Conservation (phyloP, 2,888 invertebrate species). For the Euclidia mi region DNA sequence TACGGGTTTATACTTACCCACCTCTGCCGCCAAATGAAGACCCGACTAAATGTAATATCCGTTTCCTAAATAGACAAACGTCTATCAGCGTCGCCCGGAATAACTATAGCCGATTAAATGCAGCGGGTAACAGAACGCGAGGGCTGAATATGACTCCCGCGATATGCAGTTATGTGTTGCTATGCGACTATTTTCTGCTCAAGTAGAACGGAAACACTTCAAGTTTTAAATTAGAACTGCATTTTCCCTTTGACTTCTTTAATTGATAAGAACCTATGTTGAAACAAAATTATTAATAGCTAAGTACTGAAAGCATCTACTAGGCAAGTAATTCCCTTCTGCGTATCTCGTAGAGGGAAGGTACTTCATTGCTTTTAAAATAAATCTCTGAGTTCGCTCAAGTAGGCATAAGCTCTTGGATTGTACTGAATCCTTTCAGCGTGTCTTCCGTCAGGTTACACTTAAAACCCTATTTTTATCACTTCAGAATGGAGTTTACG, state of each 20-base stretch:
- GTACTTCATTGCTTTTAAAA: constrained; percentile 15
- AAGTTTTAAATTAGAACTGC: constrained; percentile 44
- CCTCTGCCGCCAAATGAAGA: constrained; percentile 89
- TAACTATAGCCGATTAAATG: constrained; percentile 87
- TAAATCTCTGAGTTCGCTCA: constrained; percentile 10
- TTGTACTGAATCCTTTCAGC: constrained; percentile 18
- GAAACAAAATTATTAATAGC: background rate
- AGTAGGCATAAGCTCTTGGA: constrained; percentile 16
- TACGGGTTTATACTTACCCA: constrained; percentile 86
- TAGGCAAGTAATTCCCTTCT: too few species aligned
- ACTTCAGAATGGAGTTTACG: constrained; percentile 50
- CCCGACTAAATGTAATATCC: constrained; percentile 89
- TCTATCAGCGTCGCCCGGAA: constrained; percentile 87
- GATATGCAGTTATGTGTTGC: constrained; percentile 56
- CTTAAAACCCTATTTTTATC: constrained; percentile 59
- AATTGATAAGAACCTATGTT: constrained; percentile 15
- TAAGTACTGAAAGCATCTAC: background rate
- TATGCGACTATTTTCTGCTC: constrained; percentile 59
- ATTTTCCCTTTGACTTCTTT: constrained; percentile 20
- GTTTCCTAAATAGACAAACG: constrained; percentile 90
- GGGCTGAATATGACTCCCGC: constrained; percentile 59
- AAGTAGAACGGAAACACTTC: constrained; percentile 58
- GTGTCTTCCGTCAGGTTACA: constrained; percentile 38
- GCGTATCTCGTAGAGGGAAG: background rate
- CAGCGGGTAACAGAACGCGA: constrained; percentile 65